These are phyloP conservation scores for Eilema griseolum DNA, from an alignment of 2,888 invertebrate genomes.

Conservation along the genomic window DNA sequence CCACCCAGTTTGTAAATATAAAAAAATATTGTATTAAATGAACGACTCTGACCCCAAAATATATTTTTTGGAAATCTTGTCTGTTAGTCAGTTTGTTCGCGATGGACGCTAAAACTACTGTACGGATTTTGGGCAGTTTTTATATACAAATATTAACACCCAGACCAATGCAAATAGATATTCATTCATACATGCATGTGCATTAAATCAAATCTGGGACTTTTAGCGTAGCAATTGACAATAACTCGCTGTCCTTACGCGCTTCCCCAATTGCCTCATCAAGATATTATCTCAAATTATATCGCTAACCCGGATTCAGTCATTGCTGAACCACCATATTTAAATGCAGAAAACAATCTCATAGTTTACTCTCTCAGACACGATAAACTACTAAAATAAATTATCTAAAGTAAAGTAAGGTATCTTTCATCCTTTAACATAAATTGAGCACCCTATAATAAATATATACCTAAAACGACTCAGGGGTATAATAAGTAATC, in stretches of 20 bases:
- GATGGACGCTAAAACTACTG: too few relatives aligned
- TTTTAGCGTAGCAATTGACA: too few relatives aligned
- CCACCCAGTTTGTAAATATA: too few relatives aligned
- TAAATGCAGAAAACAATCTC: background rate
- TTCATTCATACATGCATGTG: too few relatives aligned
- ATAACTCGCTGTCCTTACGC: background rate
- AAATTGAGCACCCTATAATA: constrained; percentile 4
- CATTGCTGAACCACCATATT: constrained; percentile 1
- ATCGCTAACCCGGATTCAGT: background rate
- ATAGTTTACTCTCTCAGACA: background rate
- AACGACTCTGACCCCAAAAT: too few relatives aligned
- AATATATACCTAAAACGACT: background rate
- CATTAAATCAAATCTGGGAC: too few relatives aligned
- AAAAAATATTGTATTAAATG: too few relatives aligned
- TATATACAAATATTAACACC: too few relatives aligned
- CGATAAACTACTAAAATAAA: background rate
- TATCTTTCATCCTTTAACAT: background rate
- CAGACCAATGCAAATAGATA: background rate
- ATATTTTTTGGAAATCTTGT: too few relatives aligned
- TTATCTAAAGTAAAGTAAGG: background rate
- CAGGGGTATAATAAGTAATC: constrained; percentile 9
- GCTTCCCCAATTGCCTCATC: background rate
- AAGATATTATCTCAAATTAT: background rate
- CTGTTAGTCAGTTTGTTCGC: too few relatives aligned
- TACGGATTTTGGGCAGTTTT: background rate